Conservation (phyloP, 2,888 invertebrate genomes). For the Sminthurides aquaticus region DNA sequence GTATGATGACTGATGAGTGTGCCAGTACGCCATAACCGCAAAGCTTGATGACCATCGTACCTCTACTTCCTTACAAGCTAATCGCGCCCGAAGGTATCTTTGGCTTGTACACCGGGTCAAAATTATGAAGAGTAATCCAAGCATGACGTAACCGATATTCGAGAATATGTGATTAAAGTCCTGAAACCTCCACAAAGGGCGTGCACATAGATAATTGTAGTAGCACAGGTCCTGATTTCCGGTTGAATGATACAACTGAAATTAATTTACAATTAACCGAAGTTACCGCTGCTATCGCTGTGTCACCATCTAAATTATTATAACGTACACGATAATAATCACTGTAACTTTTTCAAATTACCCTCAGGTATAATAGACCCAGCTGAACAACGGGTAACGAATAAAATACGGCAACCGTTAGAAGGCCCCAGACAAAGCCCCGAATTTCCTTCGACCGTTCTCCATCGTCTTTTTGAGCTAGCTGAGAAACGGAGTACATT, state of each 20-base stretch:
- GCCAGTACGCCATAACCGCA: too few relatives aligned
- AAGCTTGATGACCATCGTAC: too few relatives aligned
- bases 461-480: constrained; percentile 59
- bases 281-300: neutral
- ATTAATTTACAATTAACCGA: constrained; percentile 31
- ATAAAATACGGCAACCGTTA: constrained; percentile 76
- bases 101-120: too few relatives aligned
- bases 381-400: constrained; percentile 76
- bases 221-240: constrained; percentile 84
- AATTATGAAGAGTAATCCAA: constrained; percentile 69
- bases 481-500: constrained; percentile 57
- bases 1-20: too few relatives aligned
- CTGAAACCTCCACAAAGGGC: constrained; percentile 66
- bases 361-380: constrained; percentile 38
- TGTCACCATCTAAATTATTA: neutral
- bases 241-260: constrained; percentile 65
- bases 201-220: constrained; percentile 80
- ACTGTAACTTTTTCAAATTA: too few relatives aligned
- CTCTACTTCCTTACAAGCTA: too few relatives aligned
- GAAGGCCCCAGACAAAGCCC: constrained; percentile 65
- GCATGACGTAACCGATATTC: constrained; percentile 70
- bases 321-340: neutral
- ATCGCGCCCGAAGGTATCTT: too few relatives aligned
- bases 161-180: constrained; percentile 84
- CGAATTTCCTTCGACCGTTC: constrained; percentile 58